phyloP scores from a whole-genome alignment of 2,113 vertebrate genomes.

The Mormyrus iriodes region DNA sequence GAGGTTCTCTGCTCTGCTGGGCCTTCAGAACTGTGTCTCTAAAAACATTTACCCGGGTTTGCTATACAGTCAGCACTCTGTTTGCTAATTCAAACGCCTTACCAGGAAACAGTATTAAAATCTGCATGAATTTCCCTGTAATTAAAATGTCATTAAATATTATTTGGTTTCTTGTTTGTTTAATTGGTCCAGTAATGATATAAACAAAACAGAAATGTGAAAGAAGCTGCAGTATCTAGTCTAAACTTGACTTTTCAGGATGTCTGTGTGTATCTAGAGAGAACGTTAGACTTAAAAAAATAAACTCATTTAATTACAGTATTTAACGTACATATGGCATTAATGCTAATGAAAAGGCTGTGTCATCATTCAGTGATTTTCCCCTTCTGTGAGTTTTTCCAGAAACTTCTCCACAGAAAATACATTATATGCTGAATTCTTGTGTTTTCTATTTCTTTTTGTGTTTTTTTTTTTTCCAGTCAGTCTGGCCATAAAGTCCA shows the following conservation, averaged over 20 bases:
- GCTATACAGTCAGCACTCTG: neutral
- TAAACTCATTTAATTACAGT: neutral
- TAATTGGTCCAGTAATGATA: constrained; percentile 4
- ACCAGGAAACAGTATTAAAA: neutral
- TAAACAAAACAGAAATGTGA: neutral
- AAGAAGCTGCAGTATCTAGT: neutral
- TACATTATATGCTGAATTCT: constrained; percentile 19
- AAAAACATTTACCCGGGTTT: constrained; percentile 4
- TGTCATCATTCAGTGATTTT: constrained; percentile 8
- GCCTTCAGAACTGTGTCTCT: neutral
- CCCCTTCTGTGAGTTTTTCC: neutral
- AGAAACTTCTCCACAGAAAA: constrained; percentile 11
- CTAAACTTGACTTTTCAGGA: neutral
- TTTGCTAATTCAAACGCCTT: neutral
- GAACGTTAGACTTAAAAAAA: neutral
- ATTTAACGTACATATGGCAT: constrained; percentile 16
- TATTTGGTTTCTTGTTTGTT: constrained; percentile 11
- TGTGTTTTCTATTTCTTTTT: neutral
- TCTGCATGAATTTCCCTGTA: constrained; percentile 13
- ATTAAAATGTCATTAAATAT: neutral
- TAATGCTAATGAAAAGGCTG: constrained; percentile 1
- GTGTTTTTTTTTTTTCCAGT: neutral
- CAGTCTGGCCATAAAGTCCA: constrained; percentile 2
- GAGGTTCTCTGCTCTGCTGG: neutral
- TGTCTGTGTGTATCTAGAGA: neutral